Evolutionary conservation across 2,797 vertebrate species (phyloP), one percentile per base, ranked within the genome.

Genomic region (Chloroceryle inda): DNA sequence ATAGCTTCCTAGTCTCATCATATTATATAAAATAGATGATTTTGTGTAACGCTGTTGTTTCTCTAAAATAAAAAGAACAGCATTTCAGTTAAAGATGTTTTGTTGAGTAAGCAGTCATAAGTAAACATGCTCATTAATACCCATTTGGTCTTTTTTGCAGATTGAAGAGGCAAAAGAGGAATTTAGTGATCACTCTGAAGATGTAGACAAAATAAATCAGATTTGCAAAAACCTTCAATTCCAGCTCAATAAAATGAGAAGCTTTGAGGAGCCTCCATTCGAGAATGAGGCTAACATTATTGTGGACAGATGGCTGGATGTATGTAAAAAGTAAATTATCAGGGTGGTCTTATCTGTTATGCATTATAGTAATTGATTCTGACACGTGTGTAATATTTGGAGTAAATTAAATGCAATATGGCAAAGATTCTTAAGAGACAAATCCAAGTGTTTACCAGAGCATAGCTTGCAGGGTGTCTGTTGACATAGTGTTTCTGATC

Each of bases 301-400:
- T 89, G 98, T 99, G 97, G 99, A 99, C 98, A 98, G 97, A 97
- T 99, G 99, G 99, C 98, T 99, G 96, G 99, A 99, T 94, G 99
- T 99, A 98, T 96, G 99, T 98, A 93, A 93, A 95, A 95, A 93
- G 67, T 93, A 91, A 96, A 91, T 94, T 87, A 82, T 97, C 87
- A 74, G 93, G 55, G 89, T 66, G 95, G 50, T 92, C 69, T 96
- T 97, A 86, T 92, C 96, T 97, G 75, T 92, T 91, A 66, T 91
- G 95, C 89, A 93, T 96, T 96, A 87, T 33, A 95, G 83, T 96
- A 96, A 97, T 96, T 97, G 92, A 94, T 92, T 94, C 74, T 94
- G 96, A 94, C 13, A 0, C 0, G 12, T 77, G 77, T 90, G 50
- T 95, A 88, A 94, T 97, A 96, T 96, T 95, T 95, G 9, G 23